Conservation (phyloP, 2,113 vertebrate genomes). For the human region DNA sequence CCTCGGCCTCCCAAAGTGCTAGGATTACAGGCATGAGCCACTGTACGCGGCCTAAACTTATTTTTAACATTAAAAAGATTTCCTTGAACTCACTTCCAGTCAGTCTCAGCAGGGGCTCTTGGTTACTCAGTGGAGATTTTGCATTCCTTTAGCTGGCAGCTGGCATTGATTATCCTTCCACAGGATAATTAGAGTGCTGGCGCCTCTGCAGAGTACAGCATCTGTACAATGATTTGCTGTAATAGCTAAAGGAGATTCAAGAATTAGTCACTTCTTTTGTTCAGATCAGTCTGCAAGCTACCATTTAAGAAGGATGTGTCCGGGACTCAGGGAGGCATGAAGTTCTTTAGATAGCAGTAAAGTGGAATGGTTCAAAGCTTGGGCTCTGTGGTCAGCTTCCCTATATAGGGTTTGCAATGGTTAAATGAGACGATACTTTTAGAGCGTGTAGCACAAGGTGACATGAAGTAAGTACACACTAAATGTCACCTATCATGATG, state of each 20-base stretch:
- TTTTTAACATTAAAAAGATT: background rate
- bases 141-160: background rate
- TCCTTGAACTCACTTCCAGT: background rate
- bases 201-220: background rate
- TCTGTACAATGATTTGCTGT: background rate
- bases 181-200: background rate
- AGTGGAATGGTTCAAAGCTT: background rate
- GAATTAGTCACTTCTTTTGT: constrained; percentile 55
- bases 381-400: background rate
- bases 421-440: background rate
- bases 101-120: background rate
- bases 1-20: too few relatives aligned
- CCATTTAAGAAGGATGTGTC: background rate
- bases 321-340: background rate
- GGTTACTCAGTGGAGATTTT: background rate
- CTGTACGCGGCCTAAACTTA: background rate
- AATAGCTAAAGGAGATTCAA: constrained; percentile 22
- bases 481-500: background rate
- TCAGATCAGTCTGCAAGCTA: background rate
- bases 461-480: background rate
- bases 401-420: background rate
- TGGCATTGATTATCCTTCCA: constrained; percentile 38
- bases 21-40: too few relatives aligned
- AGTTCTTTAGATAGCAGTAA: background rate
- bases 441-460: background rate